Evolutionary conservation across 1,140 invertebrate species (phyloP), one percentile per base, ranked within the genome.

Genomic region (Paraescarpia echinospica): DNA sequence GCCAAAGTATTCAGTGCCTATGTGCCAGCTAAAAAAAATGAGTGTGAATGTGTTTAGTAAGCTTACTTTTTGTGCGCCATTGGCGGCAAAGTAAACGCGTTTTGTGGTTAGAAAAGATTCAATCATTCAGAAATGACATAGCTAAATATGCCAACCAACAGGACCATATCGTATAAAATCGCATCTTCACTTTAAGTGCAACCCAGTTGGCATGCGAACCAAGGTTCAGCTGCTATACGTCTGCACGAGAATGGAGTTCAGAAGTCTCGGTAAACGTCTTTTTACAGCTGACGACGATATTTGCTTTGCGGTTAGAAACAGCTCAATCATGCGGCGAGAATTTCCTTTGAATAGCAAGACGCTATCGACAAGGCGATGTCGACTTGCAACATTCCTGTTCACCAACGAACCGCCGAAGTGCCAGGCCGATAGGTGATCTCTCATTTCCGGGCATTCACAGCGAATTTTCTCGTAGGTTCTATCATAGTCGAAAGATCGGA

Each of bases 331-430:
- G 14, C 59, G 59, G 59, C 2, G 59, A 77, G 59, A 77, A 77
- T 77, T 77, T 77, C 59, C 59, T 77, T 77, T 77, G 59, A 77
- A 77, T 77, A 27, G 59, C 59, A 77, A 77, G 59, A 77, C 59
- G 8, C 0, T 18, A 31, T 77, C 59, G 59, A 77, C 1, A 77
- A 77, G 59, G 22, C 59, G 8, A 4, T 31, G 59, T 77, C 59
- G 59, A 77, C 1, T 77, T 77, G 59, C 59, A 27, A 27, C 59
- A 77, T 77, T 77, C 59, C 59, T 6, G 27, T 77, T 77, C 59
- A 77, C 22, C 59, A 77, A 77, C 59, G 59, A 77, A 31, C 59
- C 22, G 59, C 59, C 59, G 59, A 18, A 77, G 59, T 27, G 59
- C 59, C 14, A 77, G 18, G 27, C 4, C 2, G 18, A 1, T 77